These are phyloP conservation scores for Acanthurus tractus DNA, from an alignment of 2,797 vertebrate species.

Conservation along the genomic window DNA sequence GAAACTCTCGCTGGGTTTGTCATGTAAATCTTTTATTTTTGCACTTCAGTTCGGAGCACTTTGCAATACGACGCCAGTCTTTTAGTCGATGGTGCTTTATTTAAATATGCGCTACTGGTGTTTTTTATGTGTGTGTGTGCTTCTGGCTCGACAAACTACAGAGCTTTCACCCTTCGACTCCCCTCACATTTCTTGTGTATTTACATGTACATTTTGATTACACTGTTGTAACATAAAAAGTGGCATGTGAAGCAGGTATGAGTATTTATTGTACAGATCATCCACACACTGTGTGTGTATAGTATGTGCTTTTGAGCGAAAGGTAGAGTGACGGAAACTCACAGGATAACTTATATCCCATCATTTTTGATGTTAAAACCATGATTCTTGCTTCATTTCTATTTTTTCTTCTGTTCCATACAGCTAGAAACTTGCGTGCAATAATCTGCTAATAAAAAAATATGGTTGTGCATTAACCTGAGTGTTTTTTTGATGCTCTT, in stretches of 20 bases:
- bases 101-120: slow-evolving; percentile 45
- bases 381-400: slow-evolving; percentile 25
- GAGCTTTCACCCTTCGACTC: slow-evolving; percentile 19
- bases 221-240: slow-evolving; percentile 42
- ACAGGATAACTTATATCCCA: slow-evolving; percentile 27
- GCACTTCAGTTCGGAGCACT: slow-evolving; percentile 48
- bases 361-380: slow-evolving; percentile 42
- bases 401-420: slow-evolving; percentile 44
- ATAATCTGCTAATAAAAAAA: slow-evolving; percentile 68
- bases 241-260: slow-evolving; percentile 41
- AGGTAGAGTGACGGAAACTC: slow-evolving; percentile 27
- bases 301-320: slow-evolving; percentile 37
- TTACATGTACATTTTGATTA: slow-evolving; percentile 44
- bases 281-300: slow-evolving; percentile 69
- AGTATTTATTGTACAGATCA: slow-evolving; percentile 66
- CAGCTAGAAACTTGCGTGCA: slow-evolving; percentile 57
- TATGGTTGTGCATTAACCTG: slow-evolving; percentile 21
- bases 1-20: neutral
- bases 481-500: neutral
- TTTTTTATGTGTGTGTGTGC: slow-evolving; percentile 42
- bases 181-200: slow-evolving; percentile 25
- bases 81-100: slow-evolving; percentile 53
- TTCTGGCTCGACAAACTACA: slow-evolving; percentile 32
- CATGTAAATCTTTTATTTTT: slow-evolving; percentile 59
- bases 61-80: slow-evolving; percentile 44